Evolutionary conservation across 37 sponge, comb jelly and placozoan species (phyloP).

Genomic region (Ephydatia muelleri): DNA sequence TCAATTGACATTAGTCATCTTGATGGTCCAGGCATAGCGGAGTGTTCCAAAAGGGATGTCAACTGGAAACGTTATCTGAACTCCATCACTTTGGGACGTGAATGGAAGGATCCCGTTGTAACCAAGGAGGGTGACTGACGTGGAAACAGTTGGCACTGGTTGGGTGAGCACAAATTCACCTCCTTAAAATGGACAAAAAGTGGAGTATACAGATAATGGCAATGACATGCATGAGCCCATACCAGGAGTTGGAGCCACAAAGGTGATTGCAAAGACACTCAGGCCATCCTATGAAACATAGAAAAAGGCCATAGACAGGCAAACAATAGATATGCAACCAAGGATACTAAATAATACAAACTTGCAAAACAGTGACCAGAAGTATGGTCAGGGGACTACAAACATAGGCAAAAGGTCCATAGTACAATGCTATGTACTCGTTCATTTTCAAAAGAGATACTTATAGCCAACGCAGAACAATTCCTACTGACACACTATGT

Average conservation of each 20-base stretch:
- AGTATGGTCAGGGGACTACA: no score
- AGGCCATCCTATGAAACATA: constrained; percentile 21
- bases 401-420: no score
- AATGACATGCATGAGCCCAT: background rate
- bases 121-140: constrained; percentile 41
- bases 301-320: background rate
- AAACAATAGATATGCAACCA: no score
- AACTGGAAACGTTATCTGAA: constrained; percentile 35
- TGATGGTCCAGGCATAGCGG: constrained; percentile 47
- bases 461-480: no score
- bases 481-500: no score
- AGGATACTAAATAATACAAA: no score
- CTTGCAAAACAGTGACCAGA: no score
- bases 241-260: constrained; percentile 54
- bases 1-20: constrained; percentile 25
- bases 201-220: background rate
- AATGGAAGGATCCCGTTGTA: background rate
- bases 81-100: constrained; percentile 18
- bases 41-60: constrained; percentile 15
- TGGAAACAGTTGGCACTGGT: constrained; percentile 1
- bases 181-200: background rate
- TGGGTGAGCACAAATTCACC: constrained; percentile 26
- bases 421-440: no score
- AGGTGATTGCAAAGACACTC: constrained; percentile 74
- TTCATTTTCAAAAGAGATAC: no score